Conservation (phyloP, 2,797 vertebrate species). For the Notamacropus eugenii region DNA sequence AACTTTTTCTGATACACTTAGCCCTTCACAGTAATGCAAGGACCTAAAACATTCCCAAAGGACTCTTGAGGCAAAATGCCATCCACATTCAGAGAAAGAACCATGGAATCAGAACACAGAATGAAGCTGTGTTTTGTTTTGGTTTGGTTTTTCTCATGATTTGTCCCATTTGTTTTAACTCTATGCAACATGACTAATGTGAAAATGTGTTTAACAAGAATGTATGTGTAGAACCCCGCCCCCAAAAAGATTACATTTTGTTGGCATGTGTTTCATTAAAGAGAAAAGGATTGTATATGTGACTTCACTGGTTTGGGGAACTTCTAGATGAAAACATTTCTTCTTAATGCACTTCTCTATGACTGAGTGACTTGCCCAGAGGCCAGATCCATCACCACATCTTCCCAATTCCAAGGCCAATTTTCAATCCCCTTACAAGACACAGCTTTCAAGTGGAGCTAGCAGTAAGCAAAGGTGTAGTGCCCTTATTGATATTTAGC, state of each 20-base stretch:
- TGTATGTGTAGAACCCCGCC: no score
- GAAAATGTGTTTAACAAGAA: no score
- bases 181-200: no score
- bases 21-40: no score
- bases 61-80: no score
- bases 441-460: not conserved
- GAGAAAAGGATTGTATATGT: not conserved
- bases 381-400: not conserved
- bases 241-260: not conserved
- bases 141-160: no score
- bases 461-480: not conserved
- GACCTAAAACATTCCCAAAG: no score
- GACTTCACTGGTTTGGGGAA: not conserved
- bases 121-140: no score
- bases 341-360: not conserved
- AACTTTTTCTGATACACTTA: no score
- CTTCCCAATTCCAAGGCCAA: not conserved
- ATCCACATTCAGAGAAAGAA: no score
- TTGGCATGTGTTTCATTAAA: not conserved
- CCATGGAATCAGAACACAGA: no score
- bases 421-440: not conserved
- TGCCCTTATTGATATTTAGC: not conserved
- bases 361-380: not conserved
- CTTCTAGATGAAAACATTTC: not conserved
- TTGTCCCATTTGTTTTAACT: no score